Evolutionary conservation across 2,797 vertebrate species (phyloP).

Genomic region (Sebastes kiyomatsui): DNA sequence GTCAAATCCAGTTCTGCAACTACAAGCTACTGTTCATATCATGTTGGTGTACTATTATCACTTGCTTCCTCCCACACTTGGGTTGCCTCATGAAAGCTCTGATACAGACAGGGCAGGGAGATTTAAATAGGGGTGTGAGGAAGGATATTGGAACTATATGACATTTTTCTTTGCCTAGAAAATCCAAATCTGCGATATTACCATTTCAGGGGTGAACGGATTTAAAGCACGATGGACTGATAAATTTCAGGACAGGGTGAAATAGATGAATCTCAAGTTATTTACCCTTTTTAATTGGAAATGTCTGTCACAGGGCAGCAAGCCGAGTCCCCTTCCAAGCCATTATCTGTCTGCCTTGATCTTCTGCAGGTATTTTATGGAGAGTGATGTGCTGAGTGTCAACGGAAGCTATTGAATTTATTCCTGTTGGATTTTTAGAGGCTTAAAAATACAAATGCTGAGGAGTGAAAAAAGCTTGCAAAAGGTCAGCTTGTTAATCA

Average conservation of each 20-base stretch:
- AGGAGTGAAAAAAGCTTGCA: slow-evolving; percentile 33
- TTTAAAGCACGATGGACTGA: slow-evolving; percentile 73
- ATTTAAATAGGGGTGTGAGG: slow-evolving; percentile 50
- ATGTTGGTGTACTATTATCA: slow-evolving; percentile 29
- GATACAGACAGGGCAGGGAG: slow-evolving; percentile 32
- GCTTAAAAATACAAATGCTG: slow-evolving; percentile 60
- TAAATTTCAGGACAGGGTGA: slow-evolving; percentile 67
- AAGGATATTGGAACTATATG: slow-evolving; percentile 53
- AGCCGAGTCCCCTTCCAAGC: slow-evolving; percentile 59
- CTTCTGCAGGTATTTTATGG: slow-evolving; percentile 72
- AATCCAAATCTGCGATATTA: slow-evolving; percentile 71
- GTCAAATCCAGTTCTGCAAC: slow-evolving; percentile 7
- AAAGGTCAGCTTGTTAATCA: slow-evolving; percentile 61
- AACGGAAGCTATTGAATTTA: slow-evolving; percentile 60
- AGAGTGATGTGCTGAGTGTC: slow-evolving; percentile 66
- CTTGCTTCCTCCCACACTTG: slow-evolving; percentile 13
- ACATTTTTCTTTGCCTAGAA: slow-evolving; percentile 55
- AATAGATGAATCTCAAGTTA: slow-evolving; percentile 79
- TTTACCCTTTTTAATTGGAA: slow-evolving; percentile 85
- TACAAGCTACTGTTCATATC: slow-evolving; percentile 5
- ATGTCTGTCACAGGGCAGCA: slow-evolving; percentile 79
- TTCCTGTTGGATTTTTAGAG: slow-evolving; percentile 54
- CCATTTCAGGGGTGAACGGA: slow-evolving; percentile 71
- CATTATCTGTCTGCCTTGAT: slow-evolving; percentile 75
- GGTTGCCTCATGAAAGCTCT: slow-evolving; percentile 36